Evolutionary conservation across 2,113 vertebrate genomes (phyloP), one percentile per base, ranked within the genome.

Genomic region (Brienomyrus brachyistius): DNA sequence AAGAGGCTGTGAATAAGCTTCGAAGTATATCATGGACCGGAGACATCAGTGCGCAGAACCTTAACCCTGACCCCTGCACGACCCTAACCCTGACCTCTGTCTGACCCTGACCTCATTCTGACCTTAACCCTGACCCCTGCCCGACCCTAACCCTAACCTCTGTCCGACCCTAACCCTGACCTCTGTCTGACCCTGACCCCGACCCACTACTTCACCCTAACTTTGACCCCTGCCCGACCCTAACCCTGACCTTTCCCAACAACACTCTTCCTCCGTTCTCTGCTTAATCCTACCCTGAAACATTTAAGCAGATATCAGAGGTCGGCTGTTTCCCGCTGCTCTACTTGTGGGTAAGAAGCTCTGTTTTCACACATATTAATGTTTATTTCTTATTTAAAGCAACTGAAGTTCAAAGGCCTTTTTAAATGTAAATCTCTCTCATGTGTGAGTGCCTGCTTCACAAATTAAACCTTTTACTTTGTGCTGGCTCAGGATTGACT

Each of bases 351-450:
- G 21, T 84, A 48, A 51, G 1, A n/a, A 17, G 45, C 23, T 51
- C 43, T 50, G 21, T 85, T 51, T 27, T 50, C n/a, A 45, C 83
- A 85, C 83, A 47, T n/a, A 45, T 43, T 85, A 50, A 85, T 50
- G 83, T 50, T 85, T 77, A 77, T 40, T 77, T 85, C 45, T 85
- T 27, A 43, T n/a, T 11, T 48, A 27, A 23, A 50, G 85, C 48
- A 23, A 31, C 17, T 54, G 70, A 9, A 52, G 51, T 54, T 56
- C 50, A 86, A 86, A 86, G 48, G 27, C 85, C 85, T 86, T 54
- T 86, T 54, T 74, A 74, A 50, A 54, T 86, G 50, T 54, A 54
- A 54, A 86, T 86, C 27, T 86, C 85, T 48, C 15, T 84, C 82
- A 13, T 83, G 82, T 84, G 80, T 47, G 15, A 48, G 40, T 10